Evolutionary conservation across 2,888 invertebrate species (phyloP), one percentile per base, ranked within the genome.

Genomic region (Melinopterus prodromus): DNA sequence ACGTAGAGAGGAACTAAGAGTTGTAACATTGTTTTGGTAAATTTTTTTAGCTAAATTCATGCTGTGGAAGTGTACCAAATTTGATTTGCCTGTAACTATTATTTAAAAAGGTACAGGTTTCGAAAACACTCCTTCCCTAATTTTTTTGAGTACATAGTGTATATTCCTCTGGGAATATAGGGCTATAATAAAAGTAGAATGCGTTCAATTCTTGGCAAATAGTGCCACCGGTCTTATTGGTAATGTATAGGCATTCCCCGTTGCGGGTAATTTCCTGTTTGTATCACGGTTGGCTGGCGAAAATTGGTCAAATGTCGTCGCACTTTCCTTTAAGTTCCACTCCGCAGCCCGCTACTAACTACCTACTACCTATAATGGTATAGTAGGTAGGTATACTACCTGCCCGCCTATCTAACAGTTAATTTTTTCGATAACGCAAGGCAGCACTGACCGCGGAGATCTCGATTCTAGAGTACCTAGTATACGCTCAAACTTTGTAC

Each of bases 191-290:
- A 26, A 3, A 26, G 26, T 26, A 26, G 26, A 26, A 26, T 26
- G 26, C 26, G 26, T 26, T 26, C 26, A 26, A 26, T 26, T 26
- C 26, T 26, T 26, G 26, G 26, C 26, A 26, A 26, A 26, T 26
- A 26, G 26, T 26, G 26, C 26, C 26, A 26, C 26, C 71, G 5
- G 71, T 71, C 71, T 14, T n/a, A 70, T 15, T 14, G 1, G 70
- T 70, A 70, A 16, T 26, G 26, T 26, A 26, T 53, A 53, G 53
- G 12, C 53, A 53, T 53, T 53, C 12, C 53, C 26, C 26, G 26
- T 26, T 26, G 26, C 26, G 74, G 6, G 4, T 26, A 16, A 26
- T 26, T 74, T 74, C 74, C 53, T 53, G 74, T 74, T 74, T 71
- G n/a, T 26, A 71, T 14, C 74, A 36, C 74, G 36, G 74, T 74